Evolutionary conservation across 2,888 invertebrate species (phyloP).

Genomic region (Neelides folsomi): DNA sequence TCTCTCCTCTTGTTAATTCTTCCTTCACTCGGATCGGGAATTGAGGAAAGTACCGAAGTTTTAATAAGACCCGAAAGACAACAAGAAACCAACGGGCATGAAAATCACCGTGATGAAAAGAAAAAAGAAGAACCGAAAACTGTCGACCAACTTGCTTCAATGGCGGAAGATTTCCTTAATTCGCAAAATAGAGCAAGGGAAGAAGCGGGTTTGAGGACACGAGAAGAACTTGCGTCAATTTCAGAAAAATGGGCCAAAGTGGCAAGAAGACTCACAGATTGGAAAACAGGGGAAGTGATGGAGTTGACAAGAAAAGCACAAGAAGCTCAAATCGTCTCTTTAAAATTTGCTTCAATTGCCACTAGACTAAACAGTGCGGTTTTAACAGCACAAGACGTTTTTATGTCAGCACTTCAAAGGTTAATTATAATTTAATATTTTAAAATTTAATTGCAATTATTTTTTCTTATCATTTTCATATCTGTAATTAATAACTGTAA

Average conservation of each 20-base stretch:
- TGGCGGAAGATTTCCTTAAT: slow-evolving; percentile 6
- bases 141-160: slow-evolving; percentile 1
- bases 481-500: no score
- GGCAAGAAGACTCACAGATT: slow-evolving; percentile 8
- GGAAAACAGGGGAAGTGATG: slow-evolving; percentile 12
- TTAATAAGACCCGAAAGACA: no score
- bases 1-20: no score
- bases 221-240: slow-evolving; percentile 8
- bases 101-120: no score
- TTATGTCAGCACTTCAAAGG: slow-evolving; percentile 6
- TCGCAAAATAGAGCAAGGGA: slow-evolving; percentile 2
- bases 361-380: slow-evolving; percentile 12
- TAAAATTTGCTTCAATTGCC: slow-evolving; percentile 8
- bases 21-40: neutral
- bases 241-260: slow-evolving; percentile 8
- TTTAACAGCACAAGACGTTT: slow-evolving; percentile 6
- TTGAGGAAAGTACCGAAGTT: neutral
- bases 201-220: slow-evolving; percentile 7
- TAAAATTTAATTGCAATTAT: no score
- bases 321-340: slow-evolving; percentile 10
- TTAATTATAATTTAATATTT: neutral
- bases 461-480: no score
- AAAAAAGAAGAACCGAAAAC: neutral
- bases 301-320: slow-evolving; percentile 12
- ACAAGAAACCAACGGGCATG: no score